Conservation (phyloP, 2,888 invertebrate species). For the Drosophila niveifrons region DNA sequence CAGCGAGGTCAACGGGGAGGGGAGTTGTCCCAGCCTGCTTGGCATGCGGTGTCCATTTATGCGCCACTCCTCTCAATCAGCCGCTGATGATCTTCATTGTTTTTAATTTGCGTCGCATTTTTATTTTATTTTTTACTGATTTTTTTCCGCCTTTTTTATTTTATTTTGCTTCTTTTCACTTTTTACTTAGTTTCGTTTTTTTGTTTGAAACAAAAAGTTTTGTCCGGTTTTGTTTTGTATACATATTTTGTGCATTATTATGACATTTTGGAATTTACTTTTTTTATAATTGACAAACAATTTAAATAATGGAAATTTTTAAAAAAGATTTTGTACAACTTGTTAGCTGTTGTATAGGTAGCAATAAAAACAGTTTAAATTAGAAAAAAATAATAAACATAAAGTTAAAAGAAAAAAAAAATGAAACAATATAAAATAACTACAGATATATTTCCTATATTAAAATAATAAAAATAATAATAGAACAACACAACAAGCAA, state of each 20-base stretch:
- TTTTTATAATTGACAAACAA: no score
- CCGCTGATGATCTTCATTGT: slow-evolving; percentile 77
- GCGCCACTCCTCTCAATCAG: slow-evolving; percentile 74
- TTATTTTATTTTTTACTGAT: slow-evolving; percentile 29
- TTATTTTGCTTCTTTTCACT: background rate
- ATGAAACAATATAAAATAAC: no score
- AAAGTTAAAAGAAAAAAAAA: no score
- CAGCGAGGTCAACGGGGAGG: slow-evolving; percentile 1
- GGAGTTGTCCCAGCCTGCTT: slow-evolving; percentile 44
- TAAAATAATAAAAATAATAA: no score
- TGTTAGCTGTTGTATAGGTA: no score
- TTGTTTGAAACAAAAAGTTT: slow-evolving; percentile 25
- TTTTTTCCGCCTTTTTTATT: slow-evolving; percentile 10
- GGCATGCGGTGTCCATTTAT: slow-evolving; percentile 70
- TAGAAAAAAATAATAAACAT: no score
- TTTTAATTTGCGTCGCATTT: slow-evolving; percentile 69
- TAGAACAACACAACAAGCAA: no score
- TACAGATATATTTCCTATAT: no score
- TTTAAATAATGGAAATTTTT: no score
- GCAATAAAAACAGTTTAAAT: no score
- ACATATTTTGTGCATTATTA: background rate
- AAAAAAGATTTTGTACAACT: no score
- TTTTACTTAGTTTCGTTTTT: slow-evolving; percentile 11
- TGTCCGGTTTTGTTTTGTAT: background rate
- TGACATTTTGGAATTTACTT: background rate